Conservation (phyloP, 2,797 vertebrate genomes). For the Mergus octosetaceus region DNA sequence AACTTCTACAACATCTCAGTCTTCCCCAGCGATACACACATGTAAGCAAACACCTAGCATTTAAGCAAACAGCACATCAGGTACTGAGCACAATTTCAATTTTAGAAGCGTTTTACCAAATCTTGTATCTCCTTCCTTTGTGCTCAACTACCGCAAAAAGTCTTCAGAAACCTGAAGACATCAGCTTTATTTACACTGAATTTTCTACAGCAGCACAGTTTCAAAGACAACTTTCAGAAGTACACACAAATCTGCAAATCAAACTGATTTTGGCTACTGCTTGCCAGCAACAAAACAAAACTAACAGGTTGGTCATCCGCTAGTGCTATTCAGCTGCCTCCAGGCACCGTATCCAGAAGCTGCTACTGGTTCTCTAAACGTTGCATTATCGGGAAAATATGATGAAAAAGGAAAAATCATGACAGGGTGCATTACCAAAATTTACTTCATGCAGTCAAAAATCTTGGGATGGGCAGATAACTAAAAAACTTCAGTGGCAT, state of each 20-base stretch:
- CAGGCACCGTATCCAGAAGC: not conserved
- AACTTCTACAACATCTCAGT: not conserved
- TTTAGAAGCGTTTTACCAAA: not conserved
- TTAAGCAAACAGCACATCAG: not conserved
- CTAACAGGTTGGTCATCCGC: not conserved
- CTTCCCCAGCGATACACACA: not conserved
- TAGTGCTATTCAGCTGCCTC: not conserved
- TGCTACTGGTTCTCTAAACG: not conserved
- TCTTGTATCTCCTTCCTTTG: not conserved
- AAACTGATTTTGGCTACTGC: not conserved
- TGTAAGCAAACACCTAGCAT: not conserved
- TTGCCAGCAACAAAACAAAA: not conserved
- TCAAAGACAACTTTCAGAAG: not conserved
- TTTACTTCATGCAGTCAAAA: not conserved
- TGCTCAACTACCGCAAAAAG: not conserved
- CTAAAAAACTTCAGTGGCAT: not conserved
- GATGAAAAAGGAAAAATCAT: not conserved
- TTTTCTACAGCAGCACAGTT: not conserved
- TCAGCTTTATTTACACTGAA: too few species aligned
- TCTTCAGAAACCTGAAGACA: not conserved
- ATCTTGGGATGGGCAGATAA: not conserved
- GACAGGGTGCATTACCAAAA: not conserved
- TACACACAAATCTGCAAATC: not conserved
- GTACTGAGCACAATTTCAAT: rapidly evolving
- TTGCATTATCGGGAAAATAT: not conserved